Conservation (phyloP, 2,797 vertebrate genomes). For the Tapirus indicus region DNA sequence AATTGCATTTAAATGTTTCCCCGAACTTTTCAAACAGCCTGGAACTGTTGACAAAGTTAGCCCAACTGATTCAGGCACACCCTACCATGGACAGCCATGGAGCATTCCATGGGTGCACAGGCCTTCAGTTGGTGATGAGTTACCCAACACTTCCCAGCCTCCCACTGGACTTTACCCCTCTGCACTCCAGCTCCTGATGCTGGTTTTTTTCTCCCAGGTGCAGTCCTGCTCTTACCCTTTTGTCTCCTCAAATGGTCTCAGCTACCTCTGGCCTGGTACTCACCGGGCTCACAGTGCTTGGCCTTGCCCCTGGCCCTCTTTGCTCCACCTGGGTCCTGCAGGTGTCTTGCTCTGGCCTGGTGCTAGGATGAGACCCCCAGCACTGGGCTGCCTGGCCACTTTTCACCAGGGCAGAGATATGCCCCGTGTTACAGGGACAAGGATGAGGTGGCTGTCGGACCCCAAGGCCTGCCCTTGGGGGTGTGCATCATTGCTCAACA, state of each 20-base stretch:
- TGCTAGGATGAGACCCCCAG: not conserved
- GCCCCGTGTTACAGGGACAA: not conserved
- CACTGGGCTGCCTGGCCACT: not conserved
- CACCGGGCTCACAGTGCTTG: not conserved
- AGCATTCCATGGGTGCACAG: not conserved
- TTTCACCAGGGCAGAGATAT: not conserved
- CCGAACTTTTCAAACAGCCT: slow-evolving; percentile 12
- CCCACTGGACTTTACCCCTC: not conserved
- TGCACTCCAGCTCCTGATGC: not conserved
- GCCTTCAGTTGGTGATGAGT: not conserved
- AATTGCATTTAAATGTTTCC: slow-evolving; percentile 6
- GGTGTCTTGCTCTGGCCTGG: not conserved
- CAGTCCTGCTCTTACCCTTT: not conserved
- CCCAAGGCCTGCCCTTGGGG: not conserved
- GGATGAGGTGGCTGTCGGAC: not conserved
- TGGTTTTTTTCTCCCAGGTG: not conserved
- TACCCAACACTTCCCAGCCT: not conserved
- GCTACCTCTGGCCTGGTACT: not conserved
- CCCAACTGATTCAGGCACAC: not conserved
- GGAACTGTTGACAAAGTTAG: not conserved
- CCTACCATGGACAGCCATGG: not conserved
- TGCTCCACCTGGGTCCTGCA: not conserved
- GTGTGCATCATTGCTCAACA: not conserved
- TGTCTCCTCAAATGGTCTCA: not conserved
- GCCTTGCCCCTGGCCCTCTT: not conserved